phyloP scores from a whole-genome alignment of 2,888 invertebrate species.

The Steinernema carpocapsae region DNA sequence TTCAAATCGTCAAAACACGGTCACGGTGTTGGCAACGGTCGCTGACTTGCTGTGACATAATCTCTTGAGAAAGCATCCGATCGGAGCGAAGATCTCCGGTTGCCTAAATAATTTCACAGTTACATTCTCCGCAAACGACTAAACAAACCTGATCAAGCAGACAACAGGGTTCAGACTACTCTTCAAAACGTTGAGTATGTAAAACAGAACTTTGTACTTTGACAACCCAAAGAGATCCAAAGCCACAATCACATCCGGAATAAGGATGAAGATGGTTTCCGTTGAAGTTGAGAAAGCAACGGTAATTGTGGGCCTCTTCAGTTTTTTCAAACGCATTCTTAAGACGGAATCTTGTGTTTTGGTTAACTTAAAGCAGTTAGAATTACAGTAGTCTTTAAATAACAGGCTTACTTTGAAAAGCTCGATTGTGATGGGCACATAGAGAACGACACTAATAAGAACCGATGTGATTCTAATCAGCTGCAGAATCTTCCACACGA shows the following conservation, averaged over 20 bases:
- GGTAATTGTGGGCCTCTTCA: background rate
- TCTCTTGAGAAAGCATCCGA: no score
- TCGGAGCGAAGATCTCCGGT: no score
- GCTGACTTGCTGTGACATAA: no score
- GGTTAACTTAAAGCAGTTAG: background rate
- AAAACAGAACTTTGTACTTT: background rate
- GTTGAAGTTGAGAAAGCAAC: background rate
- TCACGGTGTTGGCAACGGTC: no score
- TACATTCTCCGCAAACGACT: no score
- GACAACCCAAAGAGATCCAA: background rate
- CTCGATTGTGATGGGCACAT: background rate
- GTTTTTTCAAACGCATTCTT: background rate
- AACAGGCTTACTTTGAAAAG: background rate
- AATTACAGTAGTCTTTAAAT: no score
- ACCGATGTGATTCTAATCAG: background rate
- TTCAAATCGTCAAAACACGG: no score
- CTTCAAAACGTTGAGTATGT: background rate
- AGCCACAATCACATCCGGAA: background rate
- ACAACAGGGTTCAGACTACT: background rate
- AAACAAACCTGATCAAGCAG: no score
- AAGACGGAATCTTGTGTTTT: background rate
- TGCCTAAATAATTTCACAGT: no score
- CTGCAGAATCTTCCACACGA: background rate
- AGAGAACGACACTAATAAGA: background rate
- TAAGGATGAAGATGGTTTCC: conserved; percentile 5